phyloP scores from a whole-genome alignment of 2,113 vertebrate genomes.

The Petrocephalus microphthalmus region DNA sequence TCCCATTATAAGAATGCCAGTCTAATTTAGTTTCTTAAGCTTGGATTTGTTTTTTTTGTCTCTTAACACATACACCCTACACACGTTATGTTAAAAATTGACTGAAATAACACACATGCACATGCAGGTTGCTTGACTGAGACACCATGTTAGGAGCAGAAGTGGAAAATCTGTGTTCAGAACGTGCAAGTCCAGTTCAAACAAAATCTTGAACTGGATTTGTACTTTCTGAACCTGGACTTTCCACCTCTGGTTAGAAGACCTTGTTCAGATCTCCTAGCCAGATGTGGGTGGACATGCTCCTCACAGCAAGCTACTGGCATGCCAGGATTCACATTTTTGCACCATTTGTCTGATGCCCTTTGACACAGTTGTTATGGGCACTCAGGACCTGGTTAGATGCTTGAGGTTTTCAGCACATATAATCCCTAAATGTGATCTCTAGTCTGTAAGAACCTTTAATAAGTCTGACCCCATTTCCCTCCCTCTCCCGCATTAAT shows the following conservation, averaged over 20 bases:
- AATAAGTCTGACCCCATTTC: not conserved
- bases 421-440: conserved; percentile 7
- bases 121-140: not conserved
- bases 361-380: not conserved
- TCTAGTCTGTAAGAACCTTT: not conserved
- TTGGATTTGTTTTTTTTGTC: not conserved
- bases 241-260: not conserved
- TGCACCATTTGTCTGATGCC: not conserved
- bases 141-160: not conserved
- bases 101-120: not conserved
- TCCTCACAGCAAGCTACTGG: not conserved
- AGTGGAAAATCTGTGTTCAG: not conserved
- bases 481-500: not conserved
- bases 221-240: not conserved
- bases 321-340: not conserved
- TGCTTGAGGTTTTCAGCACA: conserved; percentile 22
- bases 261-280: not conserved
- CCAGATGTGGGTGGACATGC: not conserved
- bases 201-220: not conserved
- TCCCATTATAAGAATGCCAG: not conserved
- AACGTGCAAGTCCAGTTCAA: not conserved
- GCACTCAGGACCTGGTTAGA: not conserved
- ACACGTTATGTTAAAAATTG: not conserved
- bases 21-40: not conserved
- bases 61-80: not conserved